Conservation (phyloP, 2,797 vertebrate species). For the Syngnathus acus region DNA sequence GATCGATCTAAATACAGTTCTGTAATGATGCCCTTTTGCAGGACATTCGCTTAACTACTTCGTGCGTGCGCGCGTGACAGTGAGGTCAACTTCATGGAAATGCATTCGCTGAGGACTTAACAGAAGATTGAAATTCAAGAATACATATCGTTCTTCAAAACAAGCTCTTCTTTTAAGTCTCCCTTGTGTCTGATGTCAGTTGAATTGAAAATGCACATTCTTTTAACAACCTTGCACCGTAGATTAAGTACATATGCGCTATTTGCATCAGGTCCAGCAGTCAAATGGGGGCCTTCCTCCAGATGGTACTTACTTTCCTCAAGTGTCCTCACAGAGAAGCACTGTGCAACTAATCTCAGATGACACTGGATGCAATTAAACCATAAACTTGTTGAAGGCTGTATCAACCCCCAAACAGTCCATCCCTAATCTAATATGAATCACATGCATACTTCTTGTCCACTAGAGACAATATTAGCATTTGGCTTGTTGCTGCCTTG, state of each 20-base stretch:
- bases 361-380: slow-evolving; percentile 4
- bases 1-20: too few species aligned
- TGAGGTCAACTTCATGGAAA: slow-evolving; percentile 31
- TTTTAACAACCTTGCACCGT: neutral
- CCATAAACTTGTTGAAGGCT: neutral
- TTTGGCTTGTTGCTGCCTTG: neutral
- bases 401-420: neutral
- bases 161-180: neutral
- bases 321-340: neutral
- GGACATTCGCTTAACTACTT: neutral
- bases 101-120: neutral
- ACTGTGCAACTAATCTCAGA: neutral
- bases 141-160: too few species aligned
- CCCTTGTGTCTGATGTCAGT: neutral
- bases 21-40: neutral
- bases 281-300: slow-evolving; percentile 1
- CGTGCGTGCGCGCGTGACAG: neutral
- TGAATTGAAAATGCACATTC: neutral
- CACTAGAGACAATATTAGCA: neutral
- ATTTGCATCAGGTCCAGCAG: slow-evolving; percentile 1
- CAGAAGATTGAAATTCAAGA: neutral
- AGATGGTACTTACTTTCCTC: neutral
- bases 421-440: neutral
- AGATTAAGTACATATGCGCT: neutral
- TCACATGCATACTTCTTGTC: neutral